Evolutionary conservation across 37 sponge, comb jelly and placozoan genomes (phyloP).

Genomic region (Geodia barretti): DNA sequence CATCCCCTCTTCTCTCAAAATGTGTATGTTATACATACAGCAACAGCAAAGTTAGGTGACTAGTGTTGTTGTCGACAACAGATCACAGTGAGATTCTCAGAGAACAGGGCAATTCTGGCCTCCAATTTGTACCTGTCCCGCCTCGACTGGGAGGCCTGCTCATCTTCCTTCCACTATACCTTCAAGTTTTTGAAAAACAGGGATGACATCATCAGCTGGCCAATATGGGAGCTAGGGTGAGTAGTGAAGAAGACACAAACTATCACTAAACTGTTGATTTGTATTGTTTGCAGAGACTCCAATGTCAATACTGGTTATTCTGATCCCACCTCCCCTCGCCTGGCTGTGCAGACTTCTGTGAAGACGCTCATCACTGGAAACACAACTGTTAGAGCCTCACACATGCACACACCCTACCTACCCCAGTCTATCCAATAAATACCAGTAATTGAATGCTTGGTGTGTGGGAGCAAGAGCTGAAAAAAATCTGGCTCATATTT

Average conservation of each 20-base stretch:
- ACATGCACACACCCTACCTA: no score
- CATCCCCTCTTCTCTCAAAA: no score
- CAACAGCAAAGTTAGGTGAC: not conserved
- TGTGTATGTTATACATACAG: no score
- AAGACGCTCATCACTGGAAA: not conserved
- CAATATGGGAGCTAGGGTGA: slow-evolving; percentile 42
- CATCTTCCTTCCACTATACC: slow-evolving; percentile 21
- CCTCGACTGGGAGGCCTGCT: slow-evolving; percentile 30
- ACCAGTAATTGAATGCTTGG: no score
- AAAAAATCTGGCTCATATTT: no score
- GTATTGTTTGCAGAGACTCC: not conserved
- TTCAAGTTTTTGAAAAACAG: slow-evolving; percentile 23
- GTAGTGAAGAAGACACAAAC: not conserved
- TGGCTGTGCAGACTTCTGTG: not conserved
- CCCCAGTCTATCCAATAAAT: no score
- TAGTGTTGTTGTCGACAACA: not conserved
- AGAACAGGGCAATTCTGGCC: slow-evolving; percentile 47
- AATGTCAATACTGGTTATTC: not conserved
- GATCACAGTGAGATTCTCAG: slow-evolving; percentile 30
- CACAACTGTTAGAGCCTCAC: not conserved
- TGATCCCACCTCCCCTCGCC: not conserved
- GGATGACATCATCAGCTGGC: slow-evolving; percentile 32
- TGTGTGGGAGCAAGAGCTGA: no score
- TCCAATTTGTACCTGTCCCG: slow-evolving; percentile 41
- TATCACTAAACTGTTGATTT: not conserved